Conservation (phyloP, 2,113 vertebrate species). For the Peromyscus maniculatus region DNA sequence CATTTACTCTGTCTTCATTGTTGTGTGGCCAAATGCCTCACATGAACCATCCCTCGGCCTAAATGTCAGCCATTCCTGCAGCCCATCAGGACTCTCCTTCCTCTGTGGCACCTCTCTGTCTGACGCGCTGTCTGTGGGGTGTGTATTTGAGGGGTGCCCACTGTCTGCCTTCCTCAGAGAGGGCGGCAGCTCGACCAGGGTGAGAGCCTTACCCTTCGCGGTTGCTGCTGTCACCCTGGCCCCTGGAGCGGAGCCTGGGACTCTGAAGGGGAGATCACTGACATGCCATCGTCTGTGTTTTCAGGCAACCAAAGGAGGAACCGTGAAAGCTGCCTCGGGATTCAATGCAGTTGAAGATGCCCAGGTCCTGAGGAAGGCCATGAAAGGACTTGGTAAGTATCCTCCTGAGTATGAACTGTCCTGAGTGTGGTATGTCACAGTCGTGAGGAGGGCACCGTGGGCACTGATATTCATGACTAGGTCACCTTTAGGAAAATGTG, state of each 20-base stretch:
- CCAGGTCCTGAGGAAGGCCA: conserved; percentile 92
- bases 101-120: neutral
- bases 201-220: neutral
- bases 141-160: neutral
- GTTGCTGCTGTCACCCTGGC: neutral
- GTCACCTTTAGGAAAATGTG: neutral
- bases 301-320: conserved; percentile 88
- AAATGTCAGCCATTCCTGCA: neutral
- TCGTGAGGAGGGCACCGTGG: neutral
- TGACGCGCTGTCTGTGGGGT: neutral
- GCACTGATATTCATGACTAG: neutral
- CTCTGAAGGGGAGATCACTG: neutral
- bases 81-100: neutral
- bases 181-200: neutral
- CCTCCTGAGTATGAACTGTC: neutral
- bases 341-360: conserved; percentile 92
- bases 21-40: neutral
- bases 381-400: conserved; percentile 96
- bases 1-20: neutral
- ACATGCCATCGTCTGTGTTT: conserved; percentile 51
- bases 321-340: conserved; percentile 89
- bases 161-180: neutral
- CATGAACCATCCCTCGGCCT: neutral
- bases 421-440: neutral
- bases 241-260: neutral